Base-by-base conservation (phyloP, 92 coral and sea anemone genomes). In the Siderastrea siderea region DNA sequence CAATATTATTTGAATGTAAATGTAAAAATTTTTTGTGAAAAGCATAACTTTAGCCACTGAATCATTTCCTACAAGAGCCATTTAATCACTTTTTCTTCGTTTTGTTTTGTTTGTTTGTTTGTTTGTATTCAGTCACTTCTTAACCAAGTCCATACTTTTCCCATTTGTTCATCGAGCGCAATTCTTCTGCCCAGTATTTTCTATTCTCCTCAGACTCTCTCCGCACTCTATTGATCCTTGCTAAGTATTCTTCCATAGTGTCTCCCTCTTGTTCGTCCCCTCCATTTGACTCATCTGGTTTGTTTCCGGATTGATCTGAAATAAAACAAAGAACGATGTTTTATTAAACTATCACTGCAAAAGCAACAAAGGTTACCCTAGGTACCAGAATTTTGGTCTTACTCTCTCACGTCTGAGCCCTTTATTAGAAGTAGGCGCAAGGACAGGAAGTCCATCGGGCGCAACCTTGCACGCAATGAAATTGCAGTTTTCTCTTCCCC, bases 121-220 rank as follows among this genome's bases (percentile, higher is more conserved):
- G 38, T 26, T 26, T 26, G 38, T 26, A 26, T 26, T 26, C 38
- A 26, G 38, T 26, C 38, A 26, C 38, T 26, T 26, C 38, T 26
- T 26, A 73, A 13, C 69, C 52, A 8, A 84, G 80, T 13, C 87
- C 80, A 17, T 84, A 74, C 16, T 74, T 84, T 38, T 74, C 72
- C 87, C 85, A 81, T 69, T 95, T 90, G 90, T 95, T 93, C 92
- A 95, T 95, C 57, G 92, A 79, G 26, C 78, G 82, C 54, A 88
- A 63, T 68, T 95, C 98, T 12, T 93, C 96, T 46, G 78, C 85
- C 98, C 98, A 95, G 68, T 76, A 93, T 45, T 85, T 89, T 71
- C 93, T 91, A 66, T 90, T 91, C 66, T 92, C 85, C n/a, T 94
- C 98, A 43, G 89, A 84, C 7, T 88, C 90, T 51, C 86, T 80